Percentiles rank a stretch among this genome's conserved stretches.
Conservation (phyloP, 1,140 invertebrate genomes). For the Hypothenemus hampei region DNA sequence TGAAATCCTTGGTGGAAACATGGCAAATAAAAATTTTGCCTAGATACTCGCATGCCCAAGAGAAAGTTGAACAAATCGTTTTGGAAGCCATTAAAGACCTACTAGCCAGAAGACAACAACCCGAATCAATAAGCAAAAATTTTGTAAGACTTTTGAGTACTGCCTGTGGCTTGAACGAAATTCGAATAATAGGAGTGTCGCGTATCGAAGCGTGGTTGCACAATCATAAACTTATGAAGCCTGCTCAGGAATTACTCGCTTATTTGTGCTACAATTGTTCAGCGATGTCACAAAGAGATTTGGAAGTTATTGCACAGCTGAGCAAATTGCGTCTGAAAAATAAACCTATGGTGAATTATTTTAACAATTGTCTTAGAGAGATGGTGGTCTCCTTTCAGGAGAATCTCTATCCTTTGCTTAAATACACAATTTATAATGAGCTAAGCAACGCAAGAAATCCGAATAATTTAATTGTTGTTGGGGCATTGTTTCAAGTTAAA, state of each 20-base stretch:
- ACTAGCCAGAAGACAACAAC: conserved; percentile 73
- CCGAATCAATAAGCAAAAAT: conserved; percentile 82
- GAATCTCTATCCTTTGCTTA: conserved; percentile 81
- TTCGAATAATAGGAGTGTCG: conserved; percentile 74
- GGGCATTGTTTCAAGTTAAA: conserved; percentile 78
- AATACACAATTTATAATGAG: conserved; percentile 93
- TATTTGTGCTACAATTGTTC: conserved; percentile 88
- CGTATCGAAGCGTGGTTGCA: conserved; percentile 91
- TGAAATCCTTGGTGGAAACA: conserved; percentile 45
- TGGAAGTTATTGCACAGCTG: conserved; percentile 85
- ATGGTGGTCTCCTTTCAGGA: conserved; percentile 71
- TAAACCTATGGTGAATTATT: conserved; percentile 86
- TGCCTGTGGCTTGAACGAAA: conserved; percentile 80
- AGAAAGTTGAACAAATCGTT: conserved; percentile 75
- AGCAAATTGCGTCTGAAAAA: conserved; percentile 90
- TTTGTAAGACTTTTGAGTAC: conserved; percentile 80
- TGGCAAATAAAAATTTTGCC: conserved; percentile 48
- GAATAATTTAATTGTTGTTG: conserved; percentile 87
- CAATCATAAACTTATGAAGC: conserved; percentile 87
- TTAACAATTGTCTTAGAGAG: conserved; percentile 79
- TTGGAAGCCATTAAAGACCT: conserved; percentile 85
- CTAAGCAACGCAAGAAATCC: conserved; percentile 85
- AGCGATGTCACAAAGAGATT: conserved; percentile 70
- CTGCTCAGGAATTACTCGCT: conserved; percentile 89
- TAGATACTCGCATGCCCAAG: conserved; percentile 59